Percentiles rank a stretch among this genome's conserved stretches.
phyloP scores from a whole-genome alignment of 1,140 invertebrate species.

The Lepidostoma basale region DNA sequence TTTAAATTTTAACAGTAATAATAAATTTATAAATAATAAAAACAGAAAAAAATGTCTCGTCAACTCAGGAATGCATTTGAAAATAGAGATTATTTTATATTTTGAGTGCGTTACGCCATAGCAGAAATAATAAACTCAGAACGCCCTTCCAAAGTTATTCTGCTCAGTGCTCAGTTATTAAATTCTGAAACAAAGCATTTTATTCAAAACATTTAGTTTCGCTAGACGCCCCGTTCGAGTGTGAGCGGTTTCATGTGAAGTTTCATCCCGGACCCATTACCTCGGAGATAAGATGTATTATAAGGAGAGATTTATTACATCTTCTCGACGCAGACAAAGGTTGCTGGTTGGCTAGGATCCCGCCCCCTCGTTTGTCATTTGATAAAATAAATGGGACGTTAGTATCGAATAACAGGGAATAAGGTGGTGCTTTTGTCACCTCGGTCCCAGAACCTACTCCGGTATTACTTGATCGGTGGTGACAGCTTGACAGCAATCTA shows the following conservation, averaged over 20 bases:
- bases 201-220: slow-evolving; percentile 10
- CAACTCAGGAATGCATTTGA: neutral
- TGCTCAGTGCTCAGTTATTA: neutral
- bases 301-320: slow-evolving; percentile 23
- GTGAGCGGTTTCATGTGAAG: neutral
- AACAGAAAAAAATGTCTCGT: too few relatives aligned
- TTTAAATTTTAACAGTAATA: too few relatives aligned
- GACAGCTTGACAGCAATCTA: neutral
- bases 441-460: neutral
- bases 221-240: neutral
- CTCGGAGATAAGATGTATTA: slow-evolving; percentile 26
- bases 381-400: slow-evolving; percentile 27
- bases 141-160: neutral
- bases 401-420: slow-evolving; percentile 3
- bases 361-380: slow-evolving; percentile 22
- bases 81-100: neutral
- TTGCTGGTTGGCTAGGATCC: neutral
- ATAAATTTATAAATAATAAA: too few relatives aligned
- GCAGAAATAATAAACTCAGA: neutral
- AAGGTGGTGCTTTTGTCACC: slow-evolving; percentile 8
- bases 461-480: neutral
- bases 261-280: slow-evolving; percentile 6
- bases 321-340: slow-evolving; percentile 7
- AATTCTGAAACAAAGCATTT: slow-evolving; percentile 7
- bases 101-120: neutral